Base-by-base conservation (phyloP, 2,888 invertebrate genomes). In the Drepana falcataria region DNA sequence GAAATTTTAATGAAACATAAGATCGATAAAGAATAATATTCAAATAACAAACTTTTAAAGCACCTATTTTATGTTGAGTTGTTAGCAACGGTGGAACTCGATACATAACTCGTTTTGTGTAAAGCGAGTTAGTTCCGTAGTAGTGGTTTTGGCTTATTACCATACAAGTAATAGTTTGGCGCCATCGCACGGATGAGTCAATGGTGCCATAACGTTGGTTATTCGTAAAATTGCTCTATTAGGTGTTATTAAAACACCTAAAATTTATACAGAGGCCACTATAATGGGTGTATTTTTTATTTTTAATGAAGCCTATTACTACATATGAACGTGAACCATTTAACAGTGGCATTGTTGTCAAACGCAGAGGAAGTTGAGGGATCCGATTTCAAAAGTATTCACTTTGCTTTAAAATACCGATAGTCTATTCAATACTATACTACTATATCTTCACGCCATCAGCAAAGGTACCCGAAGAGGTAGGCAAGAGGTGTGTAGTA, bases 121-220 rank as follows among this genome's bases (percentile, higher is more conserved):
- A 60, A 33, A 35, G 56, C 55, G 49, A 52, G 56, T 57, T 44
- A 49, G 34, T 51, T 60, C 54, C 60, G 59, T 60, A 68, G 75
- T 79, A 75, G 63, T 61, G 63, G 58, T 57, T 61, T 63, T 64
- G 66, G 59, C 66, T 72, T 59, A 81, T 83, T 81, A 79, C 56
- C 75, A 82, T 82, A 79, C 72, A 69, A 61, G 77, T 74, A 73
- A 75, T 69, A 73, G 69, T 77, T 78, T 73, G 79, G 79, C 79
- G 80, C 79, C 77, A 64, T 59, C 61, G 56, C 56, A 55, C 55
- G 64, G 61, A 68, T 73, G 79, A 82, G 78, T 81, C 83, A 83
- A 77, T 71, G 67, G 65, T 71, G 75, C 59, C 73, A 72, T 73
- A 74, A 76, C 77, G 57, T 64, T 63, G 56, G 58, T 68, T 68